Percentiles rank a stretch among this genome's conserved stretches.
phyloP scores from a whole-genome alignment of 2,888 invertebrate genomes.

The Epirrhoe alternata region DNA sequence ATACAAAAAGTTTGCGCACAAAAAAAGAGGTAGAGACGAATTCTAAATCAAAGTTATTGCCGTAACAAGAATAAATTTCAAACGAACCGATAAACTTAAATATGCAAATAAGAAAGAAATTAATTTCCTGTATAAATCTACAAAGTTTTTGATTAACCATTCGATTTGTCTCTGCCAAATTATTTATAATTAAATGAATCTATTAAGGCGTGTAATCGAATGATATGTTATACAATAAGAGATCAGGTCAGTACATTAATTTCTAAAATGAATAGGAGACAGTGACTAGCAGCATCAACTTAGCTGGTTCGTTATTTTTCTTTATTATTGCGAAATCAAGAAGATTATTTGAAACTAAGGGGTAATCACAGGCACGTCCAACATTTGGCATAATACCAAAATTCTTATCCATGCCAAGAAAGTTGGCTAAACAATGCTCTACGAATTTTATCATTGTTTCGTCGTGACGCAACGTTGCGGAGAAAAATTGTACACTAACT shows the following conservation, averaged over 20 bases:
- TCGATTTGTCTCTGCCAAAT: conserved; percentile 58
- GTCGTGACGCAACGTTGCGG: no score
- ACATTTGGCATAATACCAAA: no score
- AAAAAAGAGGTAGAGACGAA: background rate
- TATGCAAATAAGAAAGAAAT: conserved; percentile 47
- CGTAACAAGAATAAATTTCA: conserved; percentile 21
- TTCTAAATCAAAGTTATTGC: conserved; percentile 20
- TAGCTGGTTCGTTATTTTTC: conserved; percentile 4
- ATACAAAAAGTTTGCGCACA: conserved; percentile 3
- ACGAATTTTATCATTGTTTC: no score
- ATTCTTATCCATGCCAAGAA: no score
- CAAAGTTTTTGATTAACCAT: conserved; percentile 49
- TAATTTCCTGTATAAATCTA: conserved; percentile 44
- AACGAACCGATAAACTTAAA: conserved; percentile 37
- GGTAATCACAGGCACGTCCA: no score
- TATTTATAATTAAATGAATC: conserved; percentile 50
- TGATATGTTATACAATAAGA: conserved; percentile 52
- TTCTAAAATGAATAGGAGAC: conserved; percentile 37
- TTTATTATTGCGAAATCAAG: no score
- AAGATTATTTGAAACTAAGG: no score
- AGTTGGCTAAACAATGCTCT: no score
- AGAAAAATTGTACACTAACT: no score
- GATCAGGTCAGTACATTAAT: conserved; percentile 45
- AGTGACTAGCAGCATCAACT: background rate
- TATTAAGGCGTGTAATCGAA: conserved; percentile 53